These are phyloP conservation scores for Cardiocondyla obscurior DNA, from an alignment of 1,140 invertebrate species.

Conservation along the genomic window DNA sequence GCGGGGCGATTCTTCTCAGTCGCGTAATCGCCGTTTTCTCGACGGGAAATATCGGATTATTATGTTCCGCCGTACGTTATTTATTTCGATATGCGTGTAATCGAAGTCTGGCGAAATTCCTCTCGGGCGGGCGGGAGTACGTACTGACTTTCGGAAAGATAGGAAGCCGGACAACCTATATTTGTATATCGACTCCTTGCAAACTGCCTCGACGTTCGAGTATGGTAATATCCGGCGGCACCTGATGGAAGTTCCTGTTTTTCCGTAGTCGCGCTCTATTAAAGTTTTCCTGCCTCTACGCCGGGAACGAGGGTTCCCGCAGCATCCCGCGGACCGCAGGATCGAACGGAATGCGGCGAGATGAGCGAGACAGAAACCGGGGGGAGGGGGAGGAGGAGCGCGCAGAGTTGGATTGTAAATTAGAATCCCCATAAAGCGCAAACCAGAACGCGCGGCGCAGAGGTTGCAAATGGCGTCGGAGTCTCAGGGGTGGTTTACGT, in stretches of 20 bases:
- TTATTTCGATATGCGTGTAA: not conserved
- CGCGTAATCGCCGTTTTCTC: not conserved
- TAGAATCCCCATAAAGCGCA: conserved; percentile 58
- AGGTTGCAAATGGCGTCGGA: conserved; percentile 27
- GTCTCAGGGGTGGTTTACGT: conserved; percentile 50
- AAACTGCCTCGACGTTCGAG: conserved; percentile 39
- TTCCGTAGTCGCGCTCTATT: conserved; percentile 65
- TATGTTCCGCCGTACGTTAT: not conserved
- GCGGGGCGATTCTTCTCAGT: not conserved
- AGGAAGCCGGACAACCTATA: not conserved
- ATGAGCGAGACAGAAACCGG: conserved; percentile 26
- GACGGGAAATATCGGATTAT: not conserved
- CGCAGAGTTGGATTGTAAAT: conserved; percentile 62
- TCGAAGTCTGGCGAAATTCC: not conserved
- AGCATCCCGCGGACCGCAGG: conserved; percentile 27
- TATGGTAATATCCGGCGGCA: conserved; percentile 68
- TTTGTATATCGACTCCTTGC: conserved; percentile 15
- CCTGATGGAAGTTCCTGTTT: conserved; percentile 70
- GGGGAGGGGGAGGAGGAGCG: no score
- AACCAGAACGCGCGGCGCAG: conserved; percentile 24
- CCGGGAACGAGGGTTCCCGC: conserved; percentile 24
- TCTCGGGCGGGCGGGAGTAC: not conserved
- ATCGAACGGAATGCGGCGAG: not conserved
- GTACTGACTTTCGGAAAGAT: not conserved
- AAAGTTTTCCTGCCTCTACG: conserved; percentile 61